A percentile compares a stretch with the other conserved stretches of the same genome.
Conservation (phyloP, 1,140 invertebrate genomes). For the Drosophila lacteicornis region DNA sequence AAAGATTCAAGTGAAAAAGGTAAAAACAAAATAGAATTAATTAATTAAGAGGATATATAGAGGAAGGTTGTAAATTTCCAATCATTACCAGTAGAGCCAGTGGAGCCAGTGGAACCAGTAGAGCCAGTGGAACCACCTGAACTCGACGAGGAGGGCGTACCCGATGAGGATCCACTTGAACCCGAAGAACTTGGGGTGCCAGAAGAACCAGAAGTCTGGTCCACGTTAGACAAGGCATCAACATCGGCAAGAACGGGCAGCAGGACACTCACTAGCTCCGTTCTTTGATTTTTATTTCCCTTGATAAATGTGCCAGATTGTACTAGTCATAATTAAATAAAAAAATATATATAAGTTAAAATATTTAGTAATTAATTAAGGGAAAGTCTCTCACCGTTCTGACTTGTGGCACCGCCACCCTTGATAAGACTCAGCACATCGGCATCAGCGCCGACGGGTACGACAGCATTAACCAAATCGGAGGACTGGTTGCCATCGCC, state of each 20-base stretch:
- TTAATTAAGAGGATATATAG: no score
- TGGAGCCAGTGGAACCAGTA: no score
- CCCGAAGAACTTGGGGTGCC: constrained; percentile 8
- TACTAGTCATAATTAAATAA: not conserved
- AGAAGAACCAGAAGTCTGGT: not conserved
- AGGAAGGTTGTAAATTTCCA: no score
- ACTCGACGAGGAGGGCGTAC: not conserved
- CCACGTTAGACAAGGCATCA: not conserved
- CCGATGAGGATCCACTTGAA: not conserved
- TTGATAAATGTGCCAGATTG: constrained; percentile 1
- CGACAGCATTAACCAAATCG: not conserved
- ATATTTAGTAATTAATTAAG: no score
- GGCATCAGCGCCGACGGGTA: not conserved
- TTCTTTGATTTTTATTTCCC: not conserved
- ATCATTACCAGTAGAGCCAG: not conserved
- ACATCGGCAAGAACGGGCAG: not conserved
- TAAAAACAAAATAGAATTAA: no score
- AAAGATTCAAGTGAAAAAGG: not conserved
- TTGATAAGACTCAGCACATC: not conserved
- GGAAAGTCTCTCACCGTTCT: not conserved
- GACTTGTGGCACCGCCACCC: not conserved
- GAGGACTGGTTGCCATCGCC: not conserved
- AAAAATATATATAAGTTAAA: no score
- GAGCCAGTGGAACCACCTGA: not conserved
- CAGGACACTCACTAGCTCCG: not conserved